Evolutionary conservation across 2,113 vertebrate species (phyloP), one percentile per base, ranked within the genome.

Genomic region (Catharus bicknelli): DNA sequence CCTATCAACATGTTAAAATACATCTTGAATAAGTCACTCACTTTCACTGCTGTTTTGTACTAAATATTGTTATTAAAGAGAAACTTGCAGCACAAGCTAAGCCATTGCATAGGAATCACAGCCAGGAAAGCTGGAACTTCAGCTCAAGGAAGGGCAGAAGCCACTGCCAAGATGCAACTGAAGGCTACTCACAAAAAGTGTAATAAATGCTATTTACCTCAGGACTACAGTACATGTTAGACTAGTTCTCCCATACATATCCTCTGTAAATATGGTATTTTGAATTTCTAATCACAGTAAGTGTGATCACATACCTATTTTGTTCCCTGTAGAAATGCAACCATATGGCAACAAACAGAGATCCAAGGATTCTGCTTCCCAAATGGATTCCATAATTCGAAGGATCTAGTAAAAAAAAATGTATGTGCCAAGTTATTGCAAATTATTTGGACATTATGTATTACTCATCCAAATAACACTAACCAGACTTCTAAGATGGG

Each of bases 331-430:
- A 94, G 99, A 99, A 97, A 99, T 99, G 95, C 99, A 99, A 36
- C 99, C 99, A 40, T 99, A 99, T 0, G 99, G 99, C 66, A 99
- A 83, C 89, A 99, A 97, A 70, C 98, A 99, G 76, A 99, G 98
- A 84, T 99, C 99, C 95, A 99, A 96, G 8, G 98, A 99, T 91
- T 99, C 99, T 2, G 98, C 98, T 97, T 99, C 99, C 99, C 99
- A 99, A 96, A 99, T 99, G 11, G 99, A 99, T 95, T 99, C 99
- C 99, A 99, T 99, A 94, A 99, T 99, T 90, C 98, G 97, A 95
- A 99, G 97, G 94, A 99, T 99, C 99, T 99, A 94, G 63, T 84
- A 80, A 95, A 95, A 97, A 63, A 10, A 95, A 83, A 83, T 0
- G 21, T 11, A 91, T 27, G 7, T 2, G 2, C 26, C 5, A 58